Percentiles rank a stretch among this genome's conserved stretches.
Evolutionary conservation across 2,888 invertebrate genomes (phyloP).

Genomic region (Stenoptilia bipunctidactyla): DNA sequence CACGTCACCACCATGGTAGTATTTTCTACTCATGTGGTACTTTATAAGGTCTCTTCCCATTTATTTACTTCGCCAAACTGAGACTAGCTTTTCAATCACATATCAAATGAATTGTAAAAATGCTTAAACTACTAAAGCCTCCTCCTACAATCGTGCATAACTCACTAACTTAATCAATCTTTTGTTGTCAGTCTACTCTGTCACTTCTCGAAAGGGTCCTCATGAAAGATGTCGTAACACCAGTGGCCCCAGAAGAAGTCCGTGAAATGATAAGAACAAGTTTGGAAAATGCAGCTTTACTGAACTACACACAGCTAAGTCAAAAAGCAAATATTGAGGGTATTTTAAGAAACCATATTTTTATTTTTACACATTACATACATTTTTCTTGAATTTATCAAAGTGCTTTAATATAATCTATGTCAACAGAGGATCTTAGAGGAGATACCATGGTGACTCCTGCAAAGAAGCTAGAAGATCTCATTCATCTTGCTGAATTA

Average conservation of each 20-base stretch:
- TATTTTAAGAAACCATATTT: conserved; percentile 30
- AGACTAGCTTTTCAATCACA: too few relatives aligned
- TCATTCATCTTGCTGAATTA: conserved; percentile 96
- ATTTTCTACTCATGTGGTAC: too few relatives aligned
- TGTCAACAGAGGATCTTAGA: conserved; percentile 79
- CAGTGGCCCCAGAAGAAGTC: conserved; percentile 96
- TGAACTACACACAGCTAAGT: conserved; percentile 96
- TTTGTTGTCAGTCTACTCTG: conserved; percentile 80
- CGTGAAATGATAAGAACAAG: conserved; percentile 96
- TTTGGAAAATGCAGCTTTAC: conserved; percentile 96
- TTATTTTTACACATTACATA: too few relatives aligned
- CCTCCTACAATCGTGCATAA: too few relatives aligned
- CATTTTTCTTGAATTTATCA: neutral
- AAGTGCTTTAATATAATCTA: neutral
- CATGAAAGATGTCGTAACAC: conserved; percentile 99
- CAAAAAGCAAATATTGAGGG: conserved; percentile 98
- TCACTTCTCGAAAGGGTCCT: conserved; percentile 95
- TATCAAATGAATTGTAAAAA: too few relatives aligned
- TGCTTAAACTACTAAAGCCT: too few relatives aligned
- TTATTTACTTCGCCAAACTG: too few relatives aligned
- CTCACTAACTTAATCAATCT: too few relatives aligned
- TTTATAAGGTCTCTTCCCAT: too few relatives aligned
- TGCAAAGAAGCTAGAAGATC: conserved; percentile 93
- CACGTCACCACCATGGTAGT: too few relatives aligned
- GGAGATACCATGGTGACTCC: conserved; percentile 88